Evolutionary conservation across 2,797 vertebrate species (phyloP), one percentile per base, ranked within the genome.

Genomic region (Numenius phaeopus): DNA sequence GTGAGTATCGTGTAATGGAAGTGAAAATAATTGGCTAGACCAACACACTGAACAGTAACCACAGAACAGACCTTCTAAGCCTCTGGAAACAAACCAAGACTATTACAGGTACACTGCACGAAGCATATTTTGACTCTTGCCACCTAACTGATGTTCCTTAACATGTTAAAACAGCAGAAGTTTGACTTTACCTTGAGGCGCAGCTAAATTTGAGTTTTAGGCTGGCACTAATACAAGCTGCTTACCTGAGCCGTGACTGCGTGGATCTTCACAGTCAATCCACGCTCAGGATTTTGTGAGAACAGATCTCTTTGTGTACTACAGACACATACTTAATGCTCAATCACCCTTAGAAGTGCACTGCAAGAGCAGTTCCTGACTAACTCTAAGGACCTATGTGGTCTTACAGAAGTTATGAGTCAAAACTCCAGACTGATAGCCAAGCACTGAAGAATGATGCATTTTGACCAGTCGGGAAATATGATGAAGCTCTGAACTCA

Each of bases 1-100:
- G 0, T 15, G n/a, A 85, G 7, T 11, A 20, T 40, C 40, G 34
- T 29, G 8, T 10, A 47, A 39, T 7, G 0, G 10, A 32, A 79
- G 24, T 44, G 46, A 72, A 57, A 92, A 67, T 40, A 75, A 75
- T 4, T 15, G 14, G 11, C 82, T 73, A 34, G 55, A 54, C 17
- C 54, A 61, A 58, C 23, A 65, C 58, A 12, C 4, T 8, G 32
- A 58, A 7, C 39, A 67, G 23, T 32, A 70, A 34, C 26, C 14
- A 39, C 42, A 85, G 23, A 52, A 82, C 16, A 27, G 42, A 37
- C 39, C 54, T 58, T 27, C 24, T 32, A 65, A 54, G 49, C 52
- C 52, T 37, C 49, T 73, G 44, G 30, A 73, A 86, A 64, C 24
- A 61, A 39, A 42, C 8, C 19, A 27, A 23, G 42, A 47, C 29